Percentiles rank a stretch among this genome's conserved stretches.
Evolutionary conservation across 2,113 vertebrate genomes (phyloP).

Genomic region (Petaurus breviceps): DNA sequence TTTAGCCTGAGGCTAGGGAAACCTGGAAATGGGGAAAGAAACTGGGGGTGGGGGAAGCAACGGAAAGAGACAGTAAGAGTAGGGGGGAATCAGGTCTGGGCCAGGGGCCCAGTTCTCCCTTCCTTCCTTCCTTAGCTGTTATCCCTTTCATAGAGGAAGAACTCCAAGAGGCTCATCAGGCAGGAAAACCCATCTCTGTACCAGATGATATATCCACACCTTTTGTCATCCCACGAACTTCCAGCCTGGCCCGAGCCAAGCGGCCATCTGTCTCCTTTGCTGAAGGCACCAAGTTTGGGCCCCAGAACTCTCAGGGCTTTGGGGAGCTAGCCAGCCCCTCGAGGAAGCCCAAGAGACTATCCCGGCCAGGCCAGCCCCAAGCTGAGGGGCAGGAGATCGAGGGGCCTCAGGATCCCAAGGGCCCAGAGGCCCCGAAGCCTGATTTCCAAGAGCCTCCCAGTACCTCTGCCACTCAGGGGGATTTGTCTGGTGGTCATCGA

Average conservation of each 20-base stretch:
- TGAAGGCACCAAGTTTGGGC: slow-evolving; percentile 93
- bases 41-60: not conserved
- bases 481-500: slow-evolving; percentile 73
- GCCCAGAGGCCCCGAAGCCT: slow-evolving; percentile 67
- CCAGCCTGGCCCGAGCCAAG: slow-evolving; percentile 95
- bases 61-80: not conserved
- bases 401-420: slow-evolving; percentile 23
- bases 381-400: slow-evolving; percentile 51
- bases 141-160: slow-evolving; percentile 77
- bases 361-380: slow-evolving; percentile 72
- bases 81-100: not conserved
- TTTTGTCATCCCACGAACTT: slow-evolving; percentile 95
- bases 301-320: slow-evolving; percentile 84
- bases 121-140: slow-evolving; percentile 46
- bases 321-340: slow-evolving; percentile 82
- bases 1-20: not conserved
- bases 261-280: slow-evolving; percentile 96
- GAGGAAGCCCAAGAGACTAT: slow-evolving; percentile 87
- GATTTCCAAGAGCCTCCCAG: slow-evolving; percentile 52
- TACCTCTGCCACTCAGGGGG: slow-evolving; percentile 55
- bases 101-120: not conserved
- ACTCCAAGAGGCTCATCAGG: slow-evolving; percentile 79
- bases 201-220: slow-evolving; percentile 89
- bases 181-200: slow-evolving; percentile 85
- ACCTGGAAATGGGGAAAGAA: not conserved